A percentile compares a stretch with the other conserved stretches of the same genome.
Conservation (phyloP, 2,888 invertebrate genomes). For the Hecatera dysodea region DNA sequence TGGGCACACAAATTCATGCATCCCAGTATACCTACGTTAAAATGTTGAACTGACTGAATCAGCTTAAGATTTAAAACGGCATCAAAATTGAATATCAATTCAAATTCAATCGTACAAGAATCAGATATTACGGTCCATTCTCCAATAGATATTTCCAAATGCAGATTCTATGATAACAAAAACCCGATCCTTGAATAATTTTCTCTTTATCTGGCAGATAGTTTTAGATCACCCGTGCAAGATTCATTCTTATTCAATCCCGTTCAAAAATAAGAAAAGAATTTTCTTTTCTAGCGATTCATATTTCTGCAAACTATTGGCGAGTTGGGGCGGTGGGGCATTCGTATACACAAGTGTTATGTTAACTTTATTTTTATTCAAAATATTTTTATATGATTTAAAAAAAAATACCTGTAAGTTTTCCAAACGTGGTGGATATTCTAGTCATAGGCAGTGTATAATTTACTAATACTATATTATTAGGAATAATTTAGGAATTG, state of each 20-base stretch:
- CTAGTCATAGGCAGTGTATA: too few relatives aligned
- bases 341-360: constrained; percentile 42
- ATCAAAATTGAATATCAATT: background rate
- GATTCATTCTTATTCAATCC: constrained; percentile 27
- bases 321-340: constrained; percentile 38
- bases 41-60: too few relatives aligned
- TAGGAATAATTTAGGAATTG: too few relatives aligned
- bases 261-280: background rate
- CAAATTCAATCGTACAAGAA: background rate
- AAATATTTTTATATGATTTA: background rate
- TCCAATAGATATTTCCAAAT: constrained; percentile 9
- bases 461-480: too few relatives aligned
- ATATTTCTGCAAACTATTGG: constrained; percentile 44
- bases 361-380: background rate
- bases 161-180: constrained; percentile 24
- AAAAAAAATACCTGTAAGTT: too few relatives aligned
- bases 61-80: background rate
- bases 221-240: constrained; percentile 4
- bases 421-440: too few relatives aligned
- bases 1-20: too few relatives aligned
- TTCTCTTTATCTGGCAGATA: constrained; percentile 5
- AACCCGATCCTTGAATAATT: constrained; percentile 15
- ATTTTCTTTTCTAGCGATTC: constrained; percentile 44
- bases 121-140: background rate
- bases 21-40: too few relatives aligned